A percentile compares a stretch with the other conserved stretches of the same genome.
phyloP scores from a whole-genome alignment of 2,113 vertebrate species.

The Brevimyrus niger region DNA sequence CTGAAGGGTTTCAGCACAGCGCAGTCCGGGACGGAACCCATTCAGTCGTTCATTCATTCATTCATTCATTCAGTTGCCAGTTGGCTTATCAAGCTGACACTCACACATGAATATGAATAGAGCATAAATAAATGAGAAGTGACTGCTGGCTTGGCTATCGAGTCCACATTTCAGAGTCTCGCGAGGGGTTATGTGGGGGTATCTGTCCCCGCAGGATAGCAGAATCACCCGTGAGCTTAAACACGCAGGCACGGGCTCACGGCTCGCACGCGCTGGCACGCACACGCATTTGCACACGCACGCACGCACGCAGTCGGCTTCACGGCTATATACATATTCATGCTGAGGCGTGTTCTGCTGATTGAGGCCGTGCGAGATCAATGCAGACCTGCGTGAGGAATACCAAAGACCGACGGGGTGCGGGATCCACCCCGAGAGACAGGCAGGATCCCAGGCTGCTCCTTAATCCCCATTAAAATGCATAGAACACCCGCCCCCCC shows the following conservation, averaged over 20 bases:
- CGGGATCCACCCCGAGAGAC: not conserved
- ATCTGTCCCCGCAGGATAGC: not conserved
- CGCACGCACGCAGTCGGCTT: conserved; percentile 3
- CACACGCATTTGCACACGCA: not conserved
- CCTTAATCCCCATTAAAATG: conserved; percentile 12
- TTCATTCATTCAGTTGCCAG: not conserved
- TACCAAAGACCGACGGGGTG: not conserved
- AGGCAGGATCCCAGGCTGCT: not conserved
- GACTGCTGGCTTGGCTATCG: not conserved
- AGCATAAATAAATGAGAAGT: not conserved
- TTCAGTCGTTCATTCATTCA: not conserved
- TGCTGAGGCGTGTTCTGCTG: not conserved
- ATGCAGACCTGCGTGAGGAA: not conserved
- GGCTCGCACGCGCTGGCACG: not conserved
- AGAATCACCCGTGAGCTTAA: not conserved
- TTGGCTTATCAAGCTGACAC: not conserved
- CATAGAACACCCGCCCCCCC: not conserved
- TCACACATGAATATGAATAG: not conserved
- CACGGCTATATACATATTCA: conserved; percentile 8
- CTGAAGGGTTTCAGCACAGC: not conserved
- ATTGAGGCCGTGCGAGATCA: conserved; percentile 1
- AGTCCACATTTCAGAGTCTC: not conserved
- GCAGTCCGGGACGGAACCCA: not conserved
- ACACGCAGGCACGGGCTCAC: not conserved
- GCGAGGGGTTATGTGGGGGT: not conserved